A percentile compares a stretch with the other conserved stretches of the same genome.
These are phyloP conservation scores for Tipula confusa DNA, from an alignment of 2,888 invertebrate species.

Conservation along the genomic window DNA sequence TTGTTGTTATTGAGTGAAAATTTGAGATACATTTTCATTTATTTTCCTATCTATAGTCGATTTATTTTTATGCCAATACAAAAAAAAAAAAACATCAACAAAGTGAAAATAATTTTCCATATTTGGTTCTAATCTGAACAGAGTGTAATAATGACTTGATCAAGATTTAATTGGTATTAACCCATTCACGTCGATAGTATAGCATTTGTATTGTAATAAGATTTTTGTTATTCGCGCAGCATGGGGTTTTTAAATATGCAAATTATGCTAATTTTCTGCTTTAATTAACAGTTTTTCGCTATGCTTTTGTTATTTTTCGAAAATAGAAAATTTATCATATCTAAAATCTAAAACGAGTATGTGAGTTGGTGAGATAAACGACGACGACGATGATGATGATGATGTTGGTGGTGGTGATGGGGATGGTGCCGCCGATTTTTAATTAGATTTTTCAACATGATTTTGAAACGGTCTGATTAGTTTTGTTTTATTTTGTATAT, in stretches of 20 bases:
- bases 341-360: background rate
- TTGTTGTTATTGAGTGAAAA: slow-evolving; percentile 3
- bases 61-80: background rate
- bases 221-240: background rate
- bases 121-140: background rate
- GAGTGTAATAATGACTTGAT: slow-evolving; percentile 4
- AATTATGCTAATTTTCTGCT: background rate
- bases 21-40: background rate
- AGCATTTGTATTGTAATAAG: background rate
- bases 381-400: too few relatives aligned
- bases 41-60: background rate
- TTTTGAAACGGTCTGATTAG: background rate
- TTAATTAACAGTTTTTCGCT: slow-evolving; percentile 12
- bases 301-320: slow-evolving; percentile 3
- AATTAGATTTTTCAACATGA: background rate
- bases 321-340: slow-evolving; percentile 20
- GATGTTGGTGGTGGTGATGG: background rate
- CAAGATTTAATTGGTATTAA: background rate
- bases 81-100: background rate
- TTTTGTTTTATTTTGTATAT: background rate
- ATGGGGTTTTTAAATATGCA: background rate
- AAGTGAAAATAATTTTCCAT: slow-evolving; percentile 12
- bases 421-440: background rate
- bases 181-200: background rate
- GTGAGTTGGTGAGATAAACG: background rate